These are phyloP conservation scores for Otolemur crassicaudatus DNA, from an alignment of 2,797 vertebrate genomes.

Conservation along the genomic window DNA sequence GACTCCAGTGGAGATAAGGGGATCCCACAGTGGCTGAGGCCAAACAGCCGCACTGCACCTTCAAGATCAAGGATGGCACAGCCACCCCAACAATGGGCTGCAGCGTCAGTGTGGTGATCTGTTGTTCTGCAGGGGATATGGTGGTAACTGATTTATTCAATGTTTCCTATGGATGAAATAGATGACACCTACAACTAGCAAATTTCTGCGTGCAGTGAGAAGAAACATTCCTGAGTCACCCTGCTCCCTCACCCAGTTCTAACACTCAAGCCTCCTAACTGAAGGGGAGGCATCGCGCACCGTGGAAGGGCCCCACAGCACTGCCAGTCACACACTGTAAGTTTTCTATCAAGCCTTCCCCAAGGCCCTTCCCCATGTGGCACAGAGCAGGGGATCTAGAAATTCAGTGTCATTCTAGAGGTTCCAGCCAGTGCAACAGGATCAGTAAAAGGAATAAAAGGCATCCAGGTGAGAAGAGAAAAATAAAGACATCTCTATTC, in stretches of 20 bases:
- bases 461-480: not conserved
- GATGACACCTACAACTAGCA: not conserved
- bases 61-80: not conserved
- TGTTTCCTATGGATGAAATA: not conserved
- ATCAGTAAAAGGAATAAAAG: too few relatives aligned
- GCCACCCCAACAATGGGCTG: not conserved
- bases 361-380: not conserved
- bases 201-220: not conserved
- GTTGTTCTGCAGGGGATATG: not conserved
- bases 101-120: not conserved
- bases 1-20: not conserved
- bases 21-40: too few relatives aligned
- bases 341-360: not conserved
- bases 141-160: not conserved
- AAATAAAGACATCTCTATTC: not conserved
- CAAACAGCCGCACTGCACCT: not conserved
- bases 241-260: not conserved
- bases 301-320: not conserved
- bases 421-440: not conserved
- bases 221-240: not conserved
- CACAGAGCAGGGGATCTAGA: not conserved
- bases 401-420: not conserved
- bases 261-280: not conserved
- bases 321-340: too few relatives aligned
- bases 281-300: not conserved